Evolutionary conservation across 2,113 vertebrate species (phyloP), one percentile per base, ranked within the genome.

Genomic region (Labeo catla): DNA sequence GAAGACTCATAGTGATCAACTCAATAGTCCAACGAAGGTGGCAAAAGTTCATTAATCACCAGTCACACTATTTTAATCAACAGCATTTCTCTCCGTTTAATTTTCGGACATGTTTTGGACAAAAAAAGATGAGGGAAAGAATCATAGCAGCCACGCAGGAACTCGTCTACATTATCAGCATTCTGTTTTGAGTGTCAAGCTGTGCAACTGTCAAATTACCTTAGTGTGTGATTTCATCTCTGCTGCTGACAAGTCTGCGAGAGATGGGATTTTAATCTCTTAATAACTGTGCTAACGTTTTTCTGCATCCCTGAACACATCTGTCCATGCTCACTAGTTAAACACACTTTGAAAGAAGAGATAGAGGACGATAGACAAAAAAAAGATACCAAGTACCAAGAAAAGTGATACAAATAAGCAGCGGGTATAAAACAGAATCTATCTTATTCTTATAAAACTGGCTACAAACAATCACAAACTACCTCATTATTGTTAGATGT

Each of bases 141-240:
- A 50, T 78, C 43, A 65, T 59, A 70, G 63, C 13, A 8, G 39
- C 74, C 59, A 77, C 23, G 59, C 2, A 70, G 45, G 15, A 39
- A 36, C 13, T n/a, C 39, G 57, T 23, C 21, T 76, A 23, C 83
- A 79, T 79, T 57, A 21, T 93, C 91, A 92, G 91, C 89, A 83
- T 88, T 89, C 90, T 90, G 90, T 93, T 77, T 54, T 34, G 13
- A 91, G 88, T 89, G 73, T 39, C 95, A 94, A 93, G 91, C 92
- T 90, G 89, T 87, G 88, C 95, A 93, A 95, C 91, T 94, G 94
- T 93, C 94, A 95, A 96, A 96, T 96, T 95, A 96, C 90, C 94
- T 89, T 88, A 52, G 50, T 92, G 90, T 90, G 91, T 88, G 92
- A 94, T 93, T 94, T 93, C 90, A 92, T 94, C 93, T 94, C 87